These are phyloP conservation scores for Pseudomyrmex cubaensis DNA, from an alignment of 1,140 invertebrate genomes.

Conservation along the genomic window DNA sequence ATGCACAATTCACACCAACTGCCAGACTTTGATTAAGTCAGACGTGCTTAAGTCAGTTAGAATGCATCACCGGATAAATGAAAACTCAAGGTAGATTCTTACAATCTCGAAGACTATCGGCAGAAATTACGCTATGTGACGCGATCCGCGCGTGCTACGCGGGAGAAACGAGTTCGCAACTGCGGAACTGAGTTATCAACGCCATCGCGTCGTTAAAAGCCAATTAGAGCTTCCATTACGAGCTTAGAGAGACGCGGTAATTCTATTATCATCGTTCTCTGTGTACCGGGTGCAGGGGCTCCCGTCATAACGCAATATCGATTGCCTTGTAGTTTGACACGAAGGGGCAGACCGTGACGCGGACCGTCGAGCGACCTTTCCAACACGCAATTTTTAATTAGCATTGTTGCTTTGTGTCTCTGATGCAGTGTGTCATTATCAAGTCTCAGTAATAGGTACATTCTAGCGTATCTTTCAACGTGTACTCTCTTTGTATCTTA, in stretches of 20 bases:
- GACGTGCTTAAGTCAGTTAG: not conserved
- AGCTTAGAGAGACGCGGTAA: constrained; percentile 81
- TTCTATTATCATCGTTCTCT: constrained; percentile 81
- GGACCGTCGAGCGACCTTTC: not conserved
- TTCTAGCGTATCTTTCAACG: not conserved
- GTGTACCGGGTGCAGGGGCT: constrained; percentile 67
- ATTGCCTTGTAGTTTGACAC: constrained; percentile 66
- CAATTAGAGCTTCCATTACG: constrained; percentile 85
- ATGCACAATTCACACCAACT: not conserved
- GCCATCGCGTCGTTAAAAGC: constrained; percentile 84
- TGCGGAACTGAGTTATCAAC: constrained; percentile 83
- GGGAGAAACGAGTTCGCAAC: constrained; percentile 76
- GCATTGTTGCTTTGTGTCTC: not conserved
- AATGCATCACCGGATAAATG: constrained; percentile 2
- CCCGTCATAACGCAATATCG: constrained; percentile 79
- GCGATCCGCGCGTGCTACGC: not conserved
- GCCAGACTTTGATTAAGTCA: constrained; percentile 9
- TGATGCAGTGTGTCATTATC: not conserved
- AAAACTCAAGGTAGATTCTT: constrained; percentile 25
- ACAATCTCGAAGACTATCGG: constrained; percentile 28
- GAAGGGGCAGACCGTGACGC: constrained; percentile 16
- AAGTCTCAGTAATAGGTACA: constrained; percentile 13
- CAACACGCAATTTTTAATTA: constrained; percentile 46
- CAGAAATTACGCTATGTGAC: constrained; percentile 29
- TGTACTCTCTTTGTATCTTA: not conserved